Evolutionary conservation across 2,113 vertebrate genomes (phyloP), one percentile per base, ranked within the genome.

Genomic region (Candoia aspera): DNA sequence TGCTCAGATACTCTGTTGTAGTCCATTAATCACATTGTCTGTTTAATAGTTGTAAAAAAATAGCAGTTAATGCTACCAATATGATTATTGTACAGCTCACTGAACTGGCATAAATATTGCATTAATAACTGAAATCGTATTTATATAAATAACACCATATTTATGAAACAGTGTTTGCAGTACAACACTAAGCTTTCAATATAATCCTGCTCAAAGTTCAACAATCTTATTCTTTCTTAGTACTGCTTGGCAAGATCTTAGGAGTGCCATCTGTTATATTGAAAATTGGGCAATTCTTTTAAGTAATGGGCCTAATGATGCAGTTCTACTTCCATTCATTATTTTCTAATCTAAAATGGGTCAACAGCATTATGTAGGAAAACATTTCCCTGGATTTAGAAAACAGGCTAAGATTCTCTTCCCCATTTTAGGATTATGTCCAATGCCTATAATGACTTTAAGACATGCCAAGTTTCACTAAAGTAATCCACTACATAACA

Each of bases 321-420:
- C 42, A 87, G 73, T 55, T 60, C 90, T 84, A 59, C 46, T 53
- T 54, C 73, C 73, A 84, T 88, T 92, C 91, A 92, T 54, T 84
- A 92, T 89, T 64, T 88, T 49, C 42, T 42, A 62, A 62, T 59
- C 12, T 55, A 84, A 92, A 89, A 92, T 92, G 87, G 91, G 91
- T 89, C 91, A 92, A 62, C 57, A 37, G 57, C 73, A 92, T 59
- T 89, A 85, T n/a, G 24, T 33, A 60, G 86, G 57, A 92, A 92
- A 92, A 59, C 21, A 19, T 83, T 88, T 88, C 68, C 2, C 10
- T 59, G 60, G 62, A 59, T 46, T 59, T 83, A 88, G 86, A 8
- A 57, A 87, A 88, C 55, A 89, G 21, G 46, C 55, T 59, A 84
- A 83, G 57, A 89, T 89, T 84, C 42, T 92, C 29, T 46, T 54